A percentile compares a stretch with the other conserved stretches of the same genome.
Conservation (phyloP, 1,140 invertebrate species). For the Sycophaga agraensis region DNA sequence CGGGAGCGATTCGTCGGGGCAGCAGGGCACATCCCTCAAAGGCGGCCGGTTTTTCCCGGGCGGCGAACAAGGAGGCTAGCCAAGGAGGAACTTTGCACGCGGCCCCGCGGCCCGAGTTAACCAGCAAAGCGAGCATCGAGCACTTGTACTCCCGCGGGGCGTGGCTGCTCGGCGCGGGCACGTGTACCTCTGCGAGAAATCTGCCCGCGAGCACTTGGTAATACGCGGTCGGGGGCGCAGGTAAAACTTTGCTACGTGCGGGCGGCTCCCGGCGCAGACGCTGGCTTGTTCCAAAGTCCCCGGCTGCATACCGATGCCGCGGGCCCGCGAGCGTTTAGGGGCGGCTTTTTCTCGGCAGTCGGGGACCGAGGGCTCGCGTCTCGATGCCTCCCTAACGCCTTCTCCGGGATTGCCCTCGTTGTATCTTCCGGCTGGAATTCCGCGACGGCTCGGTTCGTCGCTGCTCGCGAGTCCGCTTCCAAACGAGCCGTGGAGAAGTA, state of each 20-base stretch:
- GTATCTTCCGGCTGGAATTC: no score
- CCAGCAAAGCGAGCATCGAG: constrained; percentile 23
- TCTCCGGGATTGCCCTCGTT: not conserved
- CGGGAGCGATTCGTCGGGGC: not conserved
- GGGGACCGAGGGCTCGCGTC: no score
- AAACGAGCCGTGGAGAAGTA: constrained; percentile 9
- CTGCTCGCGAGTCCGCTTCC: no score
- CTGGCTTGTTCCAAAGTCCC: constrained; percentile 25
- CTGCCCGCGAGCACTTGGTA: constrained; percentile 23
- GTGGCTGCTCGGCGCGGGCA: not conserved
- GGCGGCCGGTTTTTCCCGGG: not conserved
- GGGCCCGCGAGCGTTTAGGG: no score
- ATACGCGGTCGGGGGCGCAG: not conserved
- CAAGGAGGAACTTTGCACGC: constrained; percentile 23
- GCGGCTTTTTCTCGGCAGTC: no score
- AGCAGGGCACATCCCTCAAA: not conserved
- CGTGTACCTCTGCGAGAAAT: constrained; percentile 6
- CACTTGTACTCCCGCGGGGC: constrained; percentile 18
- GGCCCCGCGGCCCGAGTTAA: constrained; percentile 13
- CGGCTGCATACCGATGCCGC: constrained; percentile 18
- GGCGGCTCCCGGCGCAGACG: not conserved
- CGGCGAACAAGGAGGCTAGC: no score
- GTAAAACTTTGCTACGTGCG: constrained; percentile 21
- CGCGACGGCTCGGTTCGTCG: not conserved
- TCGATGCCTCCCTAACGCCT: no score